Conservation (phyloP, 1,140 invertebrate species). For the Nebria ingens region DNA sequence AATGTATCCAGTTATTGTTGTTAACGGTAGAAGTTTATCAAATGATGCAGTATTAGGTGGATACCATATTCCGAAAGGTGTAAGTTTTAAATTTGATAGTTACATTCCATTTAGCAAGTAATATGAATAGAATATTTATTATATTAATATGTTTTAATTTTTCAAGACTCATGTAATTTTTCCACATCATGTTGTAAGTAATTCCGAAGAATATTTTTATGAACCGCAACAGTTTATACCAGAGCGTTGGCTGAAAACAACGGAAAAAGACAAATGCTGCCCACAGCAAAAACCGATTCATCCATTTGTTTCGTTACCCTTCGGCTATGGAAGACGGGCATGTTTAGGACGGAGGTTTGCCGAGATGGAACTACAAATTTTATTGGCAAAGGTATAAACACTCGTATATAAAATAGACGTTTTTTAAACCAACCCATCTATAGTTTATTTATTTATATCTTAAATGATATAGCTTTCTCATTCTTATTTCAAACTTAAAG, state of each 20-base stretch:
- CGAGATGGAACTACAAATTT: slow-evolving; percentile 64
- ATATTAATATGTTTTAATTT: too few relatives aligned
- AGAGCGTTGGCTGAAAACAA: slow-evolving; percentile 60
- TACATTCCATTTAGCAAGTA: slow-evolving; percentile 10
- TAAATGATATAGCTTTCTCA: too few relatives aligned
- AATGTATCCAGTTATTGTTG: slow-evolving; percentile 79
- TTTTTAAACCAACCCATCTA: background rate
- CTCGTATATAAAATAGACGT: background rate
- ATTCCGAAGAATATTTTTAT: slow-evolving; percentile 59
- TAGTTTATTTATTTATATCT: too few relatives aligned
- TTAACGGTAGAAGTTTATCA: slow-evolving; percentile 70
- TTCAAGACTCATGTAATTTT: slow-evolving; percentile 71
- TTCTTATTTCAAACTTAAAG: too few relatives aligned
- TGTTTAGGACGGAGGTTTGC: slow-evolving; percentile 73
- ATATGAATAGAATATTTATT: slow-evolving; percentile 14
- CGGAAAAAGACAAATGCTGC: slow-evolving; percentile 18
- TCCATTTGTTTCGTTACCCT: slow-evolving; percentile 68
- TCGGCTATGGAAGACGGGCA: slow-evolving; percentile 72
- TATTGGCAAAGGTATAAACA: slow-evolving; percentile 49
- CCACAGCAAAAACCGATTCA: slow-evolving; percentile 39
- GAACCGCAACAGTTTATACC: slow-evolving; percentile 56
- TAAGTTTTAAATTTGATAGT: slow-evolving; percentile 40
- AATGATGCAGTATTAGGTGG: slow-evolving; percentile 68
- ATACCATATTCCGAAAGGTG: slow-evolving; percentile 79
- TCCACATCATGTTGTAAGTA: slow-evolving; percentile 70